Conservation (phyloP, 2,113 vertebrate species). For the Tapirus terrestris region DNA sequence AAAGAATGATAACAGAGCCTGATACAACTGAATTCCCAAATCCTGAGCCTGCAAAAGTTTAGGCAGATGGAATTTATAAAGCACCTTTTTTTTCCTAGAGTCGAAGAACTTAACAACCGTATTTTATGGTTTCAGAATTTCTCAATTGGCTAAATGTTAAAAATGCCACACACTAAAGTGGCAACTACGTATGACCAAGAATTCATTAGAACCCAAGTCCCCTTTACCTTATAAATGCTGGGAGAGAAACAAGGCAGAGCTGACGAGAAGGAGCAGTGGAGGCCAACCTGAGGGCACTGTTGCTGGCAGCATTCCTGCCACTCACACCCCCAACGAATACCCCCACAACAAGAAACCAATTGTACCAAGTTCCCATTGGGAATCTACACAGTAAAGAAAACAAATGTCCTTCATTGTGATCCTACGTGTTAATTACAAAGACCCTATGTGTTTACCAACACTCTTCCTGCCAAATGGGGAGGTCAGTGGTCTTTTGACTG, state of each 20-base stretch:
- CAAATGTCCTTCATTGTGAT: not conserved
- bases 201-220: constrained; percentile 52
- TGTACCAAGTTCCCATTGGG: not conserved
- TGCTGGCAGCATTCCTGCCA: not conserved
- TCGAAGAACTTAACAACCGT: constrained; percentile 31
- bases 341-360: not conserved
- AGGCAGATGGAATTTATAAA: constrained; percentile 37
- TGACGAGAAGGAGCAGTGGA: not conserved
- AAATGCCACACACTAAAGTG: constrained; percentile 48
- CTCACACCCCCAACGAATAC: not conserved
- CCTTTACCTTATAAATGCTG: not conserved
- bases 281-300: not conserved
- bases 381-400: not conserved
- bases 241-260: not conserved
- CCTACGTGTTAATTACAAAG: not conserved
- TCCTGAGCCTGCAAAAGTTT: not conserved
- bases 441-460: not conserved
- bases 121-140: constrained; percentile 67
- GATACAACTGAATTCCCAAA: not conserved
- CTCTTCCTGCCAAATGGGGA: not conserved
- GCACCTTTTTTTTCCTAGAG: not conserved
- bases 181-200: constrained; percentile 24
- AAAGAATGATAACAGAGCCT: not conserved
- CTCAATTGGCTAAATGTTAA: constrained; percentile 44
- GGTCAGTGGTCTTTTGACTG: not conserved